Base-by-base conservation (phyloP, 2,888 invertebrate genomes). In the Phengaris arion region DNA sequence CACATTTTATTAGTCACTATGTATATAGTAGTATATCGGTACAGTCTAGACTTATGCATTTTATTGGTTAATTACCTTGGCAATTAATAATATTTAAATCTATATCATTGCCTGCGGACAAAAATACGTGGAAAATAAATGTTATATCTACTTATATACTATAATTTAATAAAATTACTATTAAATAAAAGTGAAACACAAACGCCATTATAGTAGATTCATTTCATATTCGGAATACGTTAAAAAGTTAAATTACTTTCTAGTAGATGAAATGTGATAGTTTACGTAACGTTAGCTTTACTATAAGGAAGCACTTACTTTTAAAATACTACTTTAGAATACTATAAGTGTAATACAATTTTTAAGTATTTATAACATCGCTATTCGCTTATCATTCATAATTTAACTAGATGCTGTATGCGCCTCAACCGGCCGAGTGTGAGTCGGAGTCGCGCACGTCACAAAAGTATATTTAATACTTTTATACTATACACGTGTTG, bases 241-340 rank as follows among this genome's bases (percentile, higher is more conserved):
- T 57, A 57, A 57, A 57, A 57, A 35, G 57, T 57, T n/a, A 8
- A 57, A 68, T 68, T 68, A 68, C 68, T 68, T 68, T 68, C 68
- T 68, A 68, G 45, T 68, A 45, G 7, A 68, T 15, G 68, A 68
- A 68, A 68, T 45, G 68, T n/a, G 68, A 68, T 68, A 68, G 68
- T 68, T 68, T 68, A n/a, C 9, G 9, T 68, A 68, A 46, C 59
- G 59, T 3, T 35, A 22, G 10, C 9, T 5, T 10, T 9, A 59
- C 22, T 15, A 57, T 57, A 22, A 59, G 59, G 59, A 59, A 59
- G 59, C 22, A 2, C 35, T 59, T 15, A 57, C 57, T 59, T 59
- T 22, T 59, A 59, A 6, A 5, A 22, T 22, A 6, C n/a, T n/a
- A n/a, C n/a, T n/a, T n/a, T n/a, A 59, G 22, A 10, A 35, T 59